A percentile compares a stretch with the other conserved stretches of the same genome.
Evolutionary conservation across 2,888 invertebrate genomes (phyloP).

Genomic region (Clistopyga incitator): DNA sequence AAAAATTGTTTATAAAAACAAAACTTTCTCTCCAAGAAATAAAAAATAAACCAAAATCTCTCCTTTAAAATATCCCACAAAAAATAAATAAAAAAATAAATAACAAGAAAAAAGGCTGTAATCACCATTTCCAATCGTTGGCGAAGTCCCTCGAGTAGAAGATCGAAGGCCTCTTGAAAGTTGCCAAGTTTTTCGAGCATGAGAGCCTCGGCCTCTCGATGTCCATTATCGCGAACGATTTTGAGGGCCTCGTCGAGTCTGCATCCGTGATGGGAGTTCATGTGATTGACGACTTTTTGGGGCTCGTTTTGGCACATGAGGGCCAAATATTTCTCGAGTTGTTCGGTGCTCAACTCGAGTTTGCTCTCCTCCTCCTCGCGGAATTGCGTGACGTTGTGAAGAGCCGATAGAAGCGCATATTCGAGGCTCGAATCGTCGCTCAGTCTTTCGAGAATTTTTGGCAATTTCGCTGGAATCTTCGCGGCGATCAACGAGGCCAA

Average conservation of each 20-base stretch:
- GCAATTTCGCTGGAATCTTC: conserved; percentile 80
- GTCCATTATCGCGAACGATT: conserved; percentile 87
- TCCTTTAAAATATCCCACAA: no score
- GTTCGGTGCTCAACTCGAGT: conserved; percentile 78
- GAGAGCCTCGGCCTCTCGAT: conserved; percentile 89
- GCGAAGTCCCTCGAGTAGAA: conserved; percentile 85
- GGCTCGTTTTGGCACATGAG: conserved; percentile 82
- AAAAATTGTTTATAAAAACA: no score
- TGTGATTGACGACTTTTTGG: conserved; percentile 78
- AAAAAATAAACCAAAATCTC: no score
- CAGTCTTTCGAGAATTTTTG: conserved; percentile 79
- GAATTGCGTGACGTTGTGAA: conserved; percentile 76
- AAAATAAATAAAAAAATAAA: no score
- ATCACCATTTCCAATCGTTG: conserved; percentile 78
- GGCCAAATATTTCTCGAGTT: conserved; percentile 80
- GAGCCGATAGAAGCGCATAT: conserved; percentile 76
- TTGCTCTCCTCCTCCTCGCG: conserved; percentile 75
- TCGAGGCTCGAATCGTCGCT: conserved; percentile 75
- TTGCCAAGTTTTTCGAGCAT: conserved; percentile 91
- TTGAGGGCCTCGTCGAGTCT: conserved; percentile 88
- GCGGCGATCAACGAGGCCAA: conserved; percentile 76
- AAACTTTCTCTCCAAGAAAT: no score
- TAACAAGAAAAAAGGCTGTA: no score
- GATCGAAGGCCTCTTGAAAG: conserved; percentile 89
- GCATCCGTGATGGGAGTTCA: conserved; percentile 84